A percentile compares a stretch with the other conserved stretches of the same genome.
Conservation (phyloP, 1,140 invertebrate genomes). For the Drosophila sproati region DNA sequence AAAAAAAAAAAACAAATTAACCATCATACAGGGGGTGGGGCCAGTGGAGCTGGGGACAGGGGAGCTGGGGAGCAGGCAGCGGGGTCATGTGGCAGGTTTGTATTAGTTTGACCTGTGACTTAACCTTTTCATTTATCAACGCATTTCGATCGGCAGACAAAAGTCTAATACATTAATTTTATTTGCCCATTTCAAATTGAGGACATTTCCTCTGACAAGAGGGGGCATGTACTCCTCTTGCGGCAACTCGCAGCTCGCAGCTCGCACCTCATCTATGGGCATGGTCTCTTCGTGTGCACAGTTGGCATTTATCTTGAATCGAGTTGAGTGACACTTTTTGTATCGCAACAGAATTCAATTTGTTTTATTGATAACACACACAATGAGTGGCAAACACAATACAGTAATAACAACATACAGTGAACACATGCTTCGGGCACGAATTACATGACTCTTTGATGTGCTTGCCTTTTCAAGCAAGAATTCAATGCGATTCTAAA, state of each 20-base stretch:
- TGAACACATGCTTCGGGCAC: neutral
- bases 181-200: slow-evolving; percentile 55
- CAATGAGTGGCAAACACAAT: slow-evolving; percentile 58
- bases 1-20: slow-evolving; percentile 67
- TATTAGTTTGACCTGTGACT: slow-evolving; percentile 35
- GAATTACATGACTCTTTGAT: neutral
- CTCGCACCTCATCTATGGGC: neutral
- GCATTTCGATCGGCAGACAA: slow-evolving; percentile 36
- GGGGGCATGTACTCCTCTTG: too few relatives aligned
- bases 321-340: slow-evolving; percentile 74
- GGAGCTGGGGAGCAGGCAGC: too few relatives aligned
- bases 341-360: slow-evolving; percentile 74
- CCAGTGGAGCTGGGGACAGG: too few relatives aligned
- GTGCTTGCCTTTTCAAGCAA: neutral
- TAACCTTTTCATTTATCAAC: slow-evolving; percentile 75
- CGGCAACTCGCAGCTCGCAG: too few relatives aligned
- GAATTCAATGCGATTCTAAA: too few relatives aligned
- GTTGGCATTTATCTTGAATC: slow-evolving; percentile 75
- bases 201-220: neutral
- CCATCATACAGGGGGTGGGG: neutral
- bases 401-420: slow-evolving; percentile 49
- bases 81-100: neutral
- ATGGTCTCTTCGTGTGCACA: neutral
- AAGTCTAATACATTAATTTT: slow-evolving; percentile 62
- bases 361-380: slow-evolving; percentile 76